phyloP scores from a whole-genome alignment of 2,797 vertebrate species.

The Rhincodon typus region DNA sequence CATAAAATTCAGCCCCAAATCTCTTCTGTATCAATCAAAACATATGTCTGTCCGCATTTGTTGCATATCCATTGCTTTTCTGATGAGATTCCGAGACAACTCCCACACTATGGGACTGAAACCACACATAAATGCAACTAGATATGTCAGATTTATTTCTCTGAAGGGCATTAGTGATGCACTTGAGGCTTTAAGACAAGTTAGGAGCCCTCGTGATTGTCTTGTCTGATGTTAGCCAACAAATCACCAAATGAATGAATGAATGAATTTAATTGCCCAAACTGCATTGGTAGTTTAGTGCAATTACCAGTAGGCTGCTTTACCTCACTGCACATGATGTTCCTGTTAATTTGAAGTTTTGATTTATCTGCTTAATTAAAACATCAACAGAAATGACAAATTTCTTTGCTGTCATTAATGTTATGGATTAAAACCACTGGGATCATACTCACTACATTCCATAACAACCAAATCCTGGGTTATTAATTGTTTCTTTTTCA shows the following conservation, averaged over 20 bases:
- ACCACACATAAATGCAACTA: not conserved
- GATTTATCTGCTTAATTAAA: not conserved
- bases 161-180: not conserved
- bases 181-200: too few species aligned
- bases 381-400: not conserved
- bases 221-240: not conserved
- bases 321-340: not conserved
- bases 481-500: not conserved
- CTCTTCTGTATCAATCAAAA: not conserved
- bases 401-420: not conserved
- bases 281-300: not conserved
- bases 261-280: not conserved
- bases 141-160: not conserved
- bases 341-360: not conserved
- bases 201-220: not conserved
- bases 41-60: not conserved
- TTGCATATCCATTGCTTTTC: not conserved
- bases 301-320: not conserved
- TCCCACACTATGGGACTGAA: not conserved
- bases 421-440: not conserved
- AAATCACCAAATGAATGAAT: not conserved
- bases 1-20: not conserved
- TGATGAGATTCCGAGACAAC: not conserved
- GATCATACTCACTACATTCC: not conserved
- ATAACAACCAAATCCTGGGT: not conserved